Evolutionary conservation across 2,113 vertebrate genomes (phyloP), one percentile per base, ranked within the genome.

Genomic region (Otus sunia): DNA sequence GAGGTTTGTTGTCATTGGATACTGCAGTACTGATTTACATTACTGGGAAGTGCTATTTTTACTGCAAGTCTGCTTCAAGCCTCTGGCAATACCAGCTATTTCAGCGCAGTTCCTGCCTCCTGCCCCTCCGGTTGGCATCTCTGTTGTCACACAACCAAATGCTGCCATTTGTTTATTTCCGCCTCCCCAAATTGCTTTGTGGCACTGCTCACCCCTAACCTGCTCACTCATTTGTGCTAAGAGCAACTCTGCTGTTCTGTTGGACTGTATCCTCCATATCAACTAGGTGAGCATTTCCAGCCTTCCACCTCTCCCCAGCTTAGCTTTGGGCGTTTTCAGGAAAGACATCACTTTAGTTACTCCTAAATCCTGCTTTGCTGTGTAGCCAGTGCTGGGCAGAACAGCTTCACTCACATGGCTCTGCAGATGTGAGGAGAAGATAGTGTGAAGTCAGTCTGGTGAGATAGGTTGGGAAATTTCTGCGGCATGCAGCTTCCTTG

Each of bases 31-130:
- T 86, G 74, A 92, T 89, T 90, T 91, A 94, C 58, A 50, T 91
- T 72, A 81, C 69, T 91, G 80, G 85, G 74, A 93, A 91, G 63
- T 60, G 91, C 95, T 97, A 93, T 96, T 96, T 96, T 96, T 96
- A 83, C 81, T 4, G 0, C 76, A 56, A 73, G 37, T 83, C 91
- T 82, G 90, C 90, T 84, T 86, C 88, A 86, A 86, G 82, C 90
- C 92, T 93, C 97, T 96, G 91, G 94, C 95, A 86, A 66, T 96
- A 91, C 62, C 80, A 93, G 89, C 77, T 96, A 81, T 93, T 93
- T 83, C 52, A 91, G 81, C 3, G 0, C 63, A 36, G 59, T 68
- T 91, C 53, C 74, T 92, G 73, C 64, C 72, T 93, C 86, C 76
- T 86, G 73, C 58, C 50, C 68, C 73, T 91, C 45, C 39, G 13